Evolutionary conservation across 2,113 vertebrate species (phyloP), one percentile per base, ranked within the genome.

Genomic region (Amazona vittata): DNA sequence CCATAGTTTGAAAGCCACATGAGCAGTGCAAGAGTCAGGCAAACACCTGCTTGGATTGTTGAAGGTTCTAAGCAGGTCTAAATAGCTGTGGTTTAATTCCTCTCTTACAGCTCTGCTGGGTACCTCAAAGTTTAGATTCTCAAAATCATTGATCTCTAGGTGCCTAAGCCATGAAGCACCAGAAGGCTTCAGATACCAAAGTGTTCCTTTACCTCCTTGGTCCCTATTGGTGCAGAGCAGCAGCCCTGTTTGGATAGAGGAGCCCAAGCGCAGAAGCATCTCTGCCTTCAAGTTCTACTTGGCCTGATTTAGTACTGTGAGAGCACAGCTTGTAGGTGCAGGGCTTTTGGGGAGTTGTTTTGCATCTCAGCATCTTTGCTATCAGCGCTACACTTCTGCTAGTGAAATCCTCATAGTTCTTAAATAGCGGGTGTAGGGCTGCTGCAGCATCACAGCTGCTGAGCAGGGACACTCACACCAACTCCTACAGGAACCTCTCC

Each of bases 291-390:
- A n/a, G 21, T 22, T 52, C 31, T 82, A 3, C 39, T 53, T 64
- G 5, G 0, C 59, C 46, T 59, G 15, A 63, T 47, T 65, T 5
- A 15, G 22, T 28, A 25, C 64, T 2, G 0, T 29, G 15, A 35
- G 37, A 64, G 24, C 16, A 55, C 29, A 62, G 20, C 39, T 21
- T 29, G 19, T 22, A 28, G 44, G 28, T 15, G 11, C 29, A 17
- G 16, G 17, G 49, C 18, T 77, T 26, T 6, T 37, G 44, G 50
- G 37, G 44, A 73, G 19, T 7, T 90, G 26, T 37, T 16, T 57
- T 35, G 65, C 22, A 35, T 39, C 65, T 74, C 28, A 37, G 35
- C 33, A 28, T 24, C 60, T 62, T 86, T 76, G 76, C 33, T 44
- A 3, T 16, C 37, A 8, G 31, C 0, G 0, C 57, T 62, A 11